Evolutionary conservation across 2,113 vertebrate species (phyloP).

Genomic region (Vulpes lagopus): DNA sequence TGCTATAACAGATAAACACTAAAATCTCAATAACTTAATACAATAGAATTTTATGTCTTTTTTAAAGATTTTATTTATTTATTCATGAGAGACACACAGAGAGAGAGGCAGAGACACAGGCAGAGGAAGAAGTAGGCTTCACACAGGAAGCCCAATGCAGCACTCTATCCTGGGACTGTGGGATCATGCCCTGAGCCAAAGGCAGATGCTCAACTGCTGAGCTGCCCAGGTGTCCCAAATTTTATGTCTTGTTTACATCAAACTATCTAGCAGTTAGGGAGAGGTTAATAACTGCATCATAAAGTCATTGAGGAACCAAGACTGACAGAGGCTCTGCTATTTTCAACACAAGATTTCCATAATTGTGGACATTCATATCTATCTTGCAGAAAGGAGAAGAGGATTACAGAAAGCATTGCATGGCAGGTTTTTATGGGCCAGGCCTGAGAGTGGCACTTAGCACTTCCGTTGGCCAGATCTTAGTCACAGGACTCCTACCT

Average conservation of each 20-base stretch:
- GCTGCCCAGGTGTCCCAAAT: not conserved
- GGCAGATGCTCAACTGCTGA: too few species aligned
- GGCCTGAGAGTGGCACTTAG: not conserved
- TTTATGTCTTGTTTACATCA: slow-evolving; percentile 17
- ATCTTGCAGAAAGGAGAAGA: not conserved
- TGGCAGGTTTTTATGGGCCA: not conserved
- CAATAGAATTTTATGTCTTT: slow-evolving; percentile 8
- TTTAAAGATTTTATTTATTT: not conserved
- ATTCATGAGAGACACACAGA: too few species aligned
- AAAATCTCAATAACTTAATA: not conserved
- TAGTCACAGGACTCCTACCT: not conserved
- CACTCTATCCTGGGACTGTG: too few species aligned
- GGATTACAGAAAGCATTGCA: not conserved
- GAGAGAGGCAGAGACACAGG: too few species aligned
- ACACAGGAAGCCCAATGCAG: too few species aligned
- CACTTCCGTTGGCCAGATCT: not conserved
- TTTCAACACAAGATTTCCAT: not conserved
- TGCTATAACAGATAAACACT: not conserved
- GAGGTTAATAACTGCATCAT: not conserved
- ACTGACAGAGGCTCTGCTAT: not conserved
- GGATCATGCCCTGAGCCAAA: too few species aligned
- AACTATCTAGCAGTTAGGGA: not conserved
- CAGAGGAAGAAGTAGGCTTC: too few species aligned
- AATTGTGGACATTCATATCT: not conserved
- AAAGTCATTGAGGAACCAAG: not conserved